These are phyloP conservation scores for Potamarius usumacintae DNA, from an alignment of 2,113 vertebrate species.

Conservation along the genomic window DNA sequence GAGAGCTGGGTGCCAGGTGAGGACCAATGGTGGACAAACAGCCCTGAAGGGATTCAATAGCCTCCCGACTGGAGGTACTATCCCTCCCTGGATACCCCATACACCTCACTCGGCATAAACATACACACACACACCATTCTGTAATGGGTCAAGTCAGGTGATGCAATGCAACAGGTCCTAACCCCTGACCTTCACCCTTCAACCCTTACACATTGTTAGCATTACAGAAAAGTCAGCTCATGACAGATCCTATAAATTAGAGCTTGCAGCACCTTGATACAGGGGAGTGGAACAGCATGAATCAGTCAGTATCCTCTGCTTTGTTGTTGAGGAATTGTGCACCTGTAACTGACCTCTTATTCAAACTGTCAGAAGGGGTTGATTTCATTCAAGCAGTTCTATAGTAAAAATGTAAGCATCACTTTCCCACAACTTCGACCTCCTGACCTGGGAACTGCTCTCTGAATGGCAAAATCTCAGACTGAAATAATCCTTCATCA, in stretches of 20 bases:
- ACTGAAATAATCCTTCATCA: slow-evolving; percentile 20
- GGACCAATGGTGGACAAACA: no score
- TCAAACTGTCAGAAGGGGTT: not conserved
- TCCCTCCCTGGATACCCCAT: no score
- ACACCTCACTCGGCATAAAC: not conserved
- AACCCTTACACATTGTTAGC: not conserved
- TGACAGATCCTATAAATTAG: not conserved
- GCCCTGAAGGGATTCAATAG: no score
- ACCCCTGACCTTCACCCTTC: not conserved
- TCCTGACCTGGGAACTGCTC: not conserved
- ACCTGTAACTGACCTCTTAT: not conserved
- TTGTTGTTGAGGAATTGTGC: not conserved
- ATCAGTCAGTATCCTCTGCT: not conserved
- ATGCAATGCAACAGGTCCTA: not conserved
- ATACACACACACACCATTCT: not conserved
- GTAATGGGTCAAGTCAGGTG: not conserved
- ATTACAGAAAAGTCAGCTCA: no score
- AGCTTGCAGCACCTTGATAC: not conserved
- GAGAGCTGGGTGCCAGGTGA: no score
- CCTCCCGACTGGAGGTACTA: no score
- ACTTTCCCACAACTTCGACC: not conserved
- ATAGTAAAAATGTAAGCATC: not conserved
- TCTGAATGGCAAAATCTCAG: not conserved
- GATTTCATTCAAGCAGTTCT: slow-evolving; percentile 18
- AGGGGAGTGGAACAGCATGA: not conserved